Base-by-base conservation (phyloP, 1,140 invertebrate species). In the Caenorhabditis elegans region DNA sequence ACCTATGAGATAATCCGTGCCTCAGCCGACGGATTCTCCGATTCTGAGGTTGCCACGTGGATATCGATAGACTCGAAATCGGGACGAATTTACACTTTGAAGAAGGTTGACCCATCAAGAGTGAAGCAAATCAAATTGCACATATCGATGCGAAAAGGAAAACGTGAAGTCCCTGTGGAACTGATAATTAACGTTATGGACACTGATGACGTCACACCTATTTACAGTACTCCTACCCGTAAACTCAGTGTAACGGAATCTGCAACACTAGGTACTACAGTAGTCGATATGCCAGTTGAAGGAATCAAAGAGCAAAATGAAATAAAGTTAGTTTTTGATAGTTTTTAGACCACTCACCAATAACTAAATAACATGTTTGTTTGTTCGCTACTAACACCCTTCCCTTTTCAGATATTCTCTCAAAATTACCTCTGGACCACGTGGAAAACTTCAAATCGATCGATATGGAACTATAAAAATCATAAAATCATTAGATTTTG, bases 101-200 rank as follows among this genome's bases (percentile, higher is more conserved):
- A 31, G 43, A 70, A 60, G 5, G n/a, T 81, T 5, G 39, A 60
- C 17, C 65, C 80, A 36, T 48, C 47, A 4, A 46, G 17, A 46
- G 47, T 76, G 17, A 76, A 81, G 24, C 46, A 76, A 28, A 77
- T 81, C 13, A 53, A 65, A 55, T 36, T 81, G 19, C 48, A 76
- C 22, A 81, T 81, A 19, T 76, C 65, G 13, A 81, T 81, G 80
- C 49, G 75, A 34, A 81, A 81, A 48, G 80, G 80, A 26, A 81
- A 81, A 31, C 65, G 80, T 11, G 80, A 81, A 76, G 51, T 81
- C 11, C 80, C 80, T 1, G 80, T 81, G 19, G 80, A 81, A 11
- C 24, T 81, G 28, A 81, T 81, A 4, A 81, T 81, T 13, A 81
- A 81, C 28, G 80, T 81, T n/a, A 60, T 81, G 28, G 80, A 81